A percentile compares a stretch with the other conserved stretches of the same genome.
Conservation (phyloP, 2,797 vertebrate species). For the Tolypeutes matacus region DNA sequence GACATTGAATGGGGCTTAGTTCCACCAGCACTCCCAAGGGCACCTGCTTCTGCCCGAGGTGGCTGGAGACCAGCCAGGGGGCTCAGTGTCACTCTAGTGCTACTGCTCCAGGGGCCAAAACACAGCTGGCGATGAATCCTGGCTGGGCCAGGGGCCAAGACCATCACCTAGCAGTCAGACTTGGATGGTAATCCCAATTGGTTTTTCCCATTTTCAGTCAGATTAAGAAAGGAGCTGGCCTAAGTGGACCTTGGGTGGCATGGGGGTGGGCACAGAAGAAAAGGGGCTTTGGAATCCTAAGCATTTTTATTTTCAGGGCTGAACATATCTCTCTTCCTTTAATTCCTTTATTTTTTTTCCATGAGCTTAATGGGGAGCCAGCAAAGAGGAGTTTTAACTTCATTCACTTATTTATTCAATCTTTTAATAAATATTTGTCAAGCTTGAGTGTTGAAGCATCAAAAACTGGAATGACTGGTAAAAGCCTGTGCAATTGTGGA, state of each 20-base stretch:
- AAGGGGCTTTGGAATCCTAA: background rate
- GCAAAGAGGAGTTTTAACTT: slow-evolving; percentile 20
- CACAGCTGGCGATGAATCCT: slow-evolving; percentile 29
- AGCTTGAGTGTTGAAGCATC: background rate
- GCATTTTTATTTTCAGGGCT: slow-evolving; percentile 49
- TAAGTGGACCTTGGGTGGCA: slow-evolving; percentile 73
- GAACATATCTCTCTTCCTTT: background rate
- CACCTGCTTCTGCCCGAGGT: background rate
- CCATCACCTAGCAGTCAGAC: slow-evolving; percentile 53
- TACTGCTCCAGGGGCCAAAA: background rate
- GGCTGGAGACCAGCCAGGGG: slow-evolving; percentile 52
- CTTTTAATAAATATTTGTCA: slow-evolving; percentile 55
- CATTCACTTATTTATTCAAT: slow-evolving; percentile 18
- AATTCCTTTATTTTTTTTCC: slow-evolving; percentile 51
- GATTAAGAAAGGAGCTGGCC: slow-evolving; percentile 79
- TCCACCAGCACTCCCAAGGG: background rate
- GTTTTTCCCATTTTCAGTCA: slow-evolving; percentile 71
- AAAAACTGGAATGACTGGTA: background rate
- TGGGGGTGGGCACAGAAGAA: background rate
- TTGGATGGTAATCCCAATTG: slow-evolving; percentile 78
- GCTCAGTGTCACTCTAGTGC: background rate
- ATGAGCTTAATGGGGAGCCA: slow-evolving; percentile 38
- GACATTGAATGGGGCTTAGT: background rate
- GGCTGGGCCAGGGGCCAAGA: slow-evolving; percentile 70
- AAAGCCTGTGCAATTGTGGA: background rate